Base-by-base conservation (phyloP, 2,888 invertebrate species). In the Drosophila algonquin region DNA sequence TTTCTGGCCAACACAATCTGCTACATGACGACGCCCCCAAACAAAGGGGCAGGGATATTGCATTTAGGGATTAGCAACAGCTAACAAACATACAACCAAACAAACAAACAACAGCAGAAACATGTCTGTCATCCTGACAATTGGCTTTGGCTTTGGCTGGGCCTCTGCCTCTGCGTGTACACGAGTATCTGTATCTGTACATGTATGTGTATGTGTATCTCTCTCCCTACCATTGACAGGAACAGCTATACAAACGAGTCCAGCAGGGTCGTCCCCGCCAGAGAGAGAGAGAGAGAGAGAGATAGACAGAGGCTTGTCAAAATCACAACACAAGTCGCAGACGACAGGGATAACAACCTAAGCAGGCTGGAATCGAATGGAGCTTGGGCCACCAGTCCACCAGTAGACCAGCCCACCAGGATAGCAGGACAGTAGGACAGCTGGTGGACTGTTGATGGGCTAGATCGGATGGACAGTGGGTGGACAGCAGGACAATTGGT, bases 51-150 rank as follows among this genome's bases (percentile, higher is more conserved):
- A 21, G 27, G 16, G 24, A 24, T 50, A 46, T 48, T 62, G 55
- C 51, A 63, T 45, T 59, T 47, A 45, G 45, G 52, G 60, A 72
- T 50, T 57, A 63, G 71, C 52, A 72, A 55, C 65, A 62, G 67
- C 57, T 24, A 32, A 55, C 79, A 74, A 79, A 70, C 81, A 77
- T 77, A 58, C 80, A 62, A 27, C 18, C 55, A 35, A 74, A 62
- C 57, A 63, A 70, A 54, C 60, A 71, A 64, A 54, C 63, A 68
- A 60, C 51, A 60, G 72, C 79, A 80, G 73, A 76, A 75, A 79
- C 74, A 79, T 82, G 79, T 81, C 75, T 81, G 87, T 86, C 87
- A 84, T 84, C 80, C 87, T 83, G 86, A 86, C 84, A 84, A 84
- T 84, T 83, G 83, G 83, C 86, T 83, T 82, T 77, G 83, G 68